These are phyloP conservation scores for Melanostoma mellinum DNA, from an alignment of 2,888 invertebrate genomes.

Conservation along the genomic window DNA sequence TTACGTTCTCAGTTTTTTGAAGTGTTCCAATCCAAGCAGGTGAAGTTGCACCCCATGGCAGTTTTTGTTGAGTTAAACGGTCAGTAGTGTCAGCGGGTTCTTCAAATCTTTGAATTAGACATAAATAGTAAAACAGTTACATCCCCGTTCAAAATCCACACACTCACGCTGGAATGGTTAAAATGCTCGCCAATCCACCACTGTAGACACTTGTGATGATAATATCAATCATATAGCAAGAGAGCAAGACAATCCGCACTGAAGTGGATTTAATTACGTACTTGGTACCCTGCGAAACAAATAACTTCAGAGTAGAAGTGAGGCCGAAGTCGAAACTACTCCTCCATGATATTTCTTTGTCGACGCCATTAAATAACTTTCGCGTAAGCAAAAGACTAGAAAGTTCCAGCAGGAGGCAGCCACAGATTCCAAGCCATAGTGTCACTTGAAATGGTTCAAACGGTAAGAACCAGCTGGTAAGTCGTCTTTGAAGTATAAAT, in stretches of 20 bases:
- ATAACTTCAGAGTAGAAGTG: slow-evolving; percentile 76
- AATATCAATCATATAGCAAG: slow-evolving; percentile 82
- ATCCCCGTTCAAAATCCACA: too few species aligned
- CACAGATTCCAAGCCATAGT: slow-evolving; percentile 84
- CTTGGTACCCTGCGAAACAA: slow-evolving; percentile 78
- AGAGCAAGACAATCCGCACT: slow-evolving; percentile 77
- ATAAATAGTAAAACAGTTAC: background rate
- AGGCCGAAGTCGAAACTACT: slow-evolving; percentile 73
- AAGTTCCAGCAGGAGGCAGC: slow-evolving; percentile 82
- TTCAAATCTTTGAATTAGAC: slow-evolving; percentile 16
- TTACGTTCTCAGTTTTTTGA: slow-evolving; percentile 84
- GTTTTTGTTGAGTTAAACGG: slow-evolving; percentile 27
- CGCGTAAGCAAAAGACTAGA: slow-evolving; percentile 78
- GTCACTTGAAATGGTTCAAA: slow-evolving; percentile 84
- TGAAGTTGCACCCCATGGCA: slow-evolving; percentile 29
- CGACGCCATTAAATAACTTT: slow-evolving; percentile 72
- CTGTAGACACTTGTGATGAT: slow-evolving; percentile 86
- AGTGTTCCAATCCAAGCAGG: slow-evolving; percentile 86
- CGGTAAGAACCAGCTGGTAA: slow-evolving; percentile 85
- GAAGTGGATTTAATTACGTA: slow-evolving; percentile 75
- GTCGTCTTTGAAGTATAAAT: slow-evolving; percentile 81
- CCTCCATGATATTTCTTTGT: slow-evolving; percentile 70
- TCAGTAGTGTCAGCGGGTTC: slow-evolving; percentile 38
- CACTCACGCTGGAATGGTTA: slow-evolving; percentile 85
- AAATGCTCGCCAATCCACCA: slow-evolving; percentile 86